Conservation (phyloP, 1,140 invertebrate genomes). For the Aphelinus certus region DNA sequence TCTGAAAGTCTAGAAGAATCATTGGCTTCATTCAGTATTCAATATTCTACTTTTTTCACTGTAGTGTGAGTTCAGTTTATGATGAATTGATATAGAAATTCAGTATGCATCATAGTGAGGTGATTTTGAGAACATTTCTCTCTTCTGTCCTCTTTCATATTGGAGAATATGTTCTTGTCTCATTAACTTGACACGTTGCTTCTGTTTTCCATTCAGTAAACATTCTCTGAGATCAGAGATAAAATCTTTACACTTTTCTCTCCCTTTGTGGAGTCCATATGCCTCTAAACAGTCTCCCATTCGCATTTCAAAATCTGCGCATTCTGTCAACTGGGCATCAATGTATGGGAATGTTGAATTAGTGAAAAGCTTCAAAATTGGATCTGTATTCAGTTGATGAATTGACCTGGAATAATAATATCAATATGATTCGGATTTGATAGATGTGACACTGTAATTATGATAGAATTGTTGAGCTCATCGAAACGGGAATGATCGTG, state of each 20-base stretch:
- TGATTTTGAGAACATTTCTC: constrained; percentile 21
- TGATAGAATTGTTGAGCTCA: too few species aligned
- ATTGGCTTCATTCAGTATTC: too few species aligned
- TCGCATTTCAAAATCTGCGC: constrained; percentile 38
- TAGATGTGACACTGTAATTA: too few species aligned
- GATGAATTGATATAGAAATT: constrained; percentile 49
- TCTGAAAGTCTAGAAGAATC: too few species aligned
- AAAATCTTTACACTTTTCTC: constrained; percentile 27
- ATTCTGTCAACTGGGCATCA: constrained; percentile 12
- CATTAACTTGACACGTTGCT: constrained; percentile 24
- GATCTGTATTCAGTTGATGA: constrained; percentile 11
- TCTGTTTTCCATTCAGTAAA: constrained; percentile 18
- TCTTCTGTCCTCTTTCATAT: constrained; percentile 26
- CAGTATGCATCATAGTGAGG: constrained; percentile 25
- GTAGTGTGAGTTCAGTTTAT: too few species aligned
- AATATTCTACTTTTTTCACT: too few species aligned
- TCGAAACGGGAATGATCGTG: too few species aligned
- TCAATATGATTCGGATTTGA: neutral
- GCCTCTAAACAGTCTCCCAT: constrained; percentile 34
- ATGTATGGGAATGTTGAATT: neutral
- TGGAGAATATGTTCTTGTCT: constrained; percentile 13
- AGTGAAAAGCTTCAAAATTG: constrained; percentile 10
- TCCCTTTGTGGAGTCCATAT: constrained; percentile 23
- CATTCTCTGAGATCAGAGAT: constrained; percentile 34
- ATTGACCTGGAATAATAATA: constrained; percentile 13